Percentiles rank a stretch among this genome's conserved stretches.
Evolutionary conservation across 1,140 invertebrate genomes (phyloP).

Genomic region (Charaxes varanes): DNA sequence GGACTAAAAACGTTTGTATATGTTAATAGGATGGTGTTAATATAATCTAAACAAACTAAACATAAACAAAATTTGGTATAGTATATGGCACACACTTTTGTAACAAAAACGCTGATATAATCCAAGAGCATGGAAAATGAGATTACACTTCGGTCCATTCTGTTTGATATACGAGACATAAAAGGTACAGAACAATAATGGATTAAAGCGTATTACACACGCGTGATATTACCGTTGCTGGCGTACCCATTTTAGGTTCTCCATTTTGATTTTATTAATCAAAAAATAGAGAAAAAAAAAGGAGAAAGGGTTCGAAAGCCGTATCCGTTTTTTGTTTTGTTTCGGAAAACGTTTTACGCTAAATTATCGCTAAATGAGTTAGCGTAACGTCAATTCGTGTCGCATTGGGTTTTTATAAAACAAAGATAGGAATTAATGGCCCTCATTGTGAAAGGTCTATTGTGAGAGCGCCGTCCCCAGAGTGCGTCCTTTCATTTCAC

Average conservation of each 20-base stretch:
- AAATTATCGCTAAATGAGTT: conserved; percentile 58
- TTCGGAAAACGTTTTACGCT: conserved; percentile 36
- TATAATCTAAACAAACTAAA: too few relatives aligned
- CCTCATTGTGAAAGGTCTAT: conserved; percentile 64
- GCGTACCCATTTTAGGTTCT: conserved; percentile 28
- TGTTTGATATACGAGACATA: conserved; percentile 16
- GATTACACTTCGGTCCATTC: conserved; percentile 10
- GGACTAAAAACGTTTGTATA: too few relatives aligned
- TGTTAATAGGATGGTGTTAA: too few relatives aligned
- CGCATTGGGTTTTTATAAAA: conserved; percentile 64
- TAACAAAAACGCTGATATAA: too few relatives aligned
- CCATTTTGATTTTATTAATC: conserved; percentile 30
- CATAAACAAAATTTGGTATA: too few relatives aligned
- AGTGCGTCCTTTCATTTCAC: conserved; percentile 66
- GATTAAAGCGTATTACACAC: conserved; percentile 5
- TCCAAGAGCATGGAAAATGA: too few relatives aligned
- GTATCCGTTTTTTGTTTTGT: conserved; percentile 29
- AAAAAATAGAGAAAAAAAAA: too few relatives aligned
- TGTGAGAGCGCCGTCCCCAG: conserved; percentile 55
- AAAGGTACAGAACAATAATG: conserved; percentile 15
- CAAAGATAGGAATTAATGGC: conserved; percentile 70
- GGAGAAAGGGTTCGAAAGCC: conserved; percentile 21
- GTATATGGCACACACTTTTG: too few relatives aligned
- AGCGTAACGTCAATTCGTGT: conserved; percentile 56
- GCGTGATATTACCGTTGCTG: too few relatives aligned